Evolutionary conservation across 2,113 vertebrate species (phyloP).

Genomic region (Leucosticte australis): DNA sequence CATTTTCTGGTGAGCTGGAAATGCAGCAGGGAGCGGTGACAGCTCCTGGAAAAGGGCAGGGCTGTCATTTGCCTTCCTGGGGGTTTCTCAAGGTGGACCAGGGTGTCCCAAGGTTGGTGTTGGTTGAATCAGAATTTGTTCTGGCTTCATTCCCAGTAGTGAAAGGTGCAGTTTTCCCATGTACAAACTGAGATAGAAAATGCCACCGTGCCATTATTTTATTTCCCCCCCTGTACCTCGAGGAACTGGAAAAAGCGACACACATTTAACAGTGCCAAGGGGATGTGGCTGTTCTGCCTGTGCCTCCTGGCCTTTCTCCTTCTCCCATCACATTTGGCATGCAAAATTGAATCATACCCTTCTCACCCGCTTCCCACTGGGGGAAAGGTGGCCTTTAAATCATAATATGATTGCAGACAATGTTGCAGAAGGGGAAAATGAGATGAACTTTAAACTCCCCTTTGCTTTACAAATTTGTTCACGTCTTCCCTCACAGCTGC

Average conservation of each 20-base stretch:
- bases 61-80: not conserved
- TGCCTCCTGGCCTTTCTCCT: constrained; percentile 33
- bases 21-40: not conserved
- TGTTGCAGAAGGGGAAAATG: constrained; percentile 52
- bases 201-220: not conserved
- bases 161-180: not conserved
- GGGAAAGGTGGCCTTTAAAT: constrained; percentile 62
- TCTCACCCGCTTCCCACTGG: not conserved
- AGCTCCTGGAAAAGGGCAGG: not conserved
- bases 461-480: constrained; percentile 50
- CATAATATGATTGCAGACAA: constrained; percentile 34
- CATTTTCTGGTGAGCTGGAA: not conserved
- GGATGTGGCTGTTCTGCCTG: constrained; percentile 31
- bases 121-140: not conserved
- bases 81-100: not conserved
- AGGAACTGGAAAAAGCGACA: constrained; percentile 9
- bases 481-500: constrained; percentile 28
- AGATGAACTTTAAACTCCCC: constrained; percentile 57
- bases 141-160: not conserved
- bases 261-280: not conserved
- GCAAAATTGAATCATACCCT: constrained; percentile 18
- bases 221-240: not conserved
- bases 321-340: constrained; percentile 6
- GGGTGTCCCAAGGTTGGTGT: not conserved
- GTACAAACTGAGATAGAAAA: not conserved